These are phyloP conservation scores for Oligia latruncula DNA, from an alignment of 2,888 invertebrate species.

Conservation along the genomic window DNA sequence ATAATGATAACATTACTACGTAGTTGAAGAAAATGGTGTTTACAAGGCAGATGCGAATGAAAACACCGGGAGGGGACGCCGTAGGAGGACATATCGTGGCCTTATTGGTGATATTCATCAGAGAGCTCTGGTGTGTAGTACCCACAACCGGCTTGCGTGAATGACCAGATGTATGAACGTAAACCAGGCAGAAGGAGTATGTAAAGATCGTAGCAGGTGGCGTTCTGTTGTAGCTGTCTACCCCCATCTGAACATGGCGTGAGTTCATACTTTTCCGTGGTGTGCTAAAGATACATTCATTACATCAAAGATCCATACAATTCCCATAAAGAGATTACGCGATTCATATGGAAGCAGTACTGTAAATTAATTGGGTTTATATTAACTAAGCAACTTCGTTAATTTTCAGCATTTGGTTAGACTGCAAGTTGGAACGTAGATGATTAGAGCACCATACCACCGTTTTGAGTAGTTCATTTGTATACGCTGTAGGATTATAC, in stretches of 20 bases:
- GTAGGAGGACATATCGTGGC: neutral
- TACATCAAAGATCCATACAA: neutral
- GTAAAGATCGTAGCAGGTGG: no score
- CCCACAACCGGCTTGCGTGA: no score
- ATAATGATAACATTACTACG: no score
- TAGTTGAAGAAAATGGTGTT: no score
- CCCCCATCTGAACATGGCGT: no score
- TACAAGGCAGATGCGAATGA: neutral
- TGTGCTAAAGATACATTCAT: slow-evolving; percentile 1
- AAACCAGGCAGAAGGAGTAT: no score
- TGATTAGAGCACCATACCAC: neutral
- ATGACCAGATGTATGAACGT: no score
- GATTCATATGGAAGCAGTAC: slow-evolving; percentile 14
- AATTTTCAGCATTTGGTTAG: neutral
- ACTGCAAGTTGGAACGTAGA: neutral
- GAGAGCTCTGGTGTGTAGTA: no score
- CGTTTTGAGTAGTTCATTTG: neutral
- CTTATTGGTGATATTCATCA: neutral
- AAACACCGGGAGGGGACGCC: neutral
- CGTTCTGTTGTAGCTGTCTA: no score
- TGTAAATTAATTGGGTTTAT: neutral
- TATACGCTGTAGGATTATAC: neutral
- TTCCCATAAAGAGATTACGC: slow-evolving; percentile 3
- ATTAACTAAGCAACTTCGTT: neutral
- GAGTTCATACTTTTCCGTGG: neutral